Evolutionary conservation across 2,797 vertebrate genomes (phyloP).

Genomic region (Nothura maculosa): DNA sequence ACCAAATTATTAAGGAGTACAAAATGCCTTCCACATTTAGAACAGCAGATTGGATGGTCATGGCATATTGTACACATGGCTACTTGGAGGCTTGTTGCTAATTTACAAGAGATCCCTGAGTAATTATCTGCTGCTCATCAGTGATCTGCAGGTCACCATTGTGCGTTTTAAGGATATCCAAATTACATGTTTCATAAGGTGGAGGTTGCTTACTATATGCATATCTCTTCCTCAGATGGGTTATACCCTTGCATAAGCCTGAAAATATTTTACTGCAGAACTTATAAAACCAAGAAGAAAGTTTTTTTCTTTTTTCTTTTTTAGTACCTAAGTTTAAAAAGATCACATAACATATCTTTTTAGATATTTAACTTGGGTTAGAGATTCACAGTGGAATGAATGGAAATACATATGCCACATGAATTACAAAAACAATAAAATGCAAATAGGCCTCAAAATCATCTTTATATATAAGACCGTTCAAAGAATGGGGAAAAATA

Average conservation of each 20-base stretch:
- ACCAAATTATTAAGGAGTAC: background rate
- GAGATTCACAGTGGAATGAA: background rate
- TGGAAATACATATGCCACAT: background rate
- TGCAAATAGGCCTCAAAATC: background rate
- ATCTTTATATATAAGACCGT: background rate
- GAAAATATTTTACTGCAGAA: background rate
- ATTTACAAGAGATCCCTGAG: background rate
- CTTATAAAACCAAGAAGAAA: background rate
- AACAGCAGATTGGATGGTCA: background rate
- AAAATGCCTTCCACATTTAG: background rate
- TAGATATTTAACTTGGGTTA: background rate
- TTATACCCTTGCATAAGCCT: background rate
- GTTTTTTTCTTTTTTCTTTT: background rate
- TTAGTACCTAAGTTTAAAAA: background rate
- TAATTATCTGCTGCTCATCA: background rate
- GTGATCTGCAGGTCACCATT: background rate
- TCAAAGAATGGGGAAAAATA: background rate
- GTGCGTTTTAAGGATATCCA: background rate
- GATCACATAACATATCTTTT: background rate
- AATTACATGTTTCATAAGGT: background rate
- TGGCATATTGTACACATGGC: background rate
- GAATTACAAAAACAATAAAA: background rate
- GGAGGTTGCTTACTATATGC: background rate
- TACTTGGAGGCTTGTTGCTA: background rate
- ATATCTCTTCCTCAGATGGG: background rate